Evolutionary conservation across 2,113 vertebrate genomes (phyloP), one percentile per base, ranked within the genome.

Genomic region (Rhabdomys dilectus): DNA sequence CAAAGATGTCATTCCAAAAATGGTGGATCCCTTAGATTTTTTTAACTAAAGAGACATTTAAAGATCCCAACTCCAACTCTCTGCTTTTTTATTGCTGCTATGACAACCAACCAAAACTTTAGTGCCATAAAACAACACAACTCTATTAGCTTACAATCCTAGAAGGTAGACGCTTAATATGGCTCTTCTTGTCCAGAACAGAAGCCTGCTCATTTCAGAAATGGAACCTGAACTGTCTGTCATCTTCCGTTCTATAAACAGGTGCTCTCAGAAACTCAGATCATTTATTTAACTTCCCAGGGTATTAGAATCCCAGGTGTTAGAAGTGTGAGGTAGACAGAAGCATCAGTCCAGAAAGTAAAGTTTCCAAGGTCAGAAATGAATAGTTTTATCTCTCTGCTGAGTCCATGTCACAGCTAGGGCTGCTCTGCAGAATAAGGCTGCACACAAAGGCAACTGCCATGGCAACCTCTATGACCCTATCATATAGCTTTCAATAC

Each of bases 401-500:
- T 34, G 94, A 64, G 89, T 15, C 36, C 39, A 10, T 88, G 87
- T 87, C 56, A 36, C 11, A 76, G 48, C 15, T 89, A 85, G 48
- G 45, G 73, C 34, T 0, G 0, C 36, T 62, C 34, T 56, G n/a
- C 53, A 91, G 68, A 48, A 12, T 31, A 94, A 48, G 92, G 77
- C 4, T 87, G 39, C 0, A 2, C 0, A 0, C 2, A 39, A 51
- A 22, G 36, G n/a, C 2, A 39, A n/a, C 17, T 31, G 5, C 56
- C 7, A 4, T 60, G 34, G 11, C 36, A 0, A 9, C 19, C 1
- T 11, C 58, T 13, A 2, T 21, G 45, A 21, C 45, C 45, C 68
- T 60, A 16, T 7, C 17, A 21, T 1, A 1, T 1, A 68, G 42
- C 17, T 31, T n/a, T 58, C 56, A n/a, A 21, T 36, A 72, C 42